Conservation (phyloP, 2,113 vertebrate genomes). For the Onychostoma macrolepis region DNA sequence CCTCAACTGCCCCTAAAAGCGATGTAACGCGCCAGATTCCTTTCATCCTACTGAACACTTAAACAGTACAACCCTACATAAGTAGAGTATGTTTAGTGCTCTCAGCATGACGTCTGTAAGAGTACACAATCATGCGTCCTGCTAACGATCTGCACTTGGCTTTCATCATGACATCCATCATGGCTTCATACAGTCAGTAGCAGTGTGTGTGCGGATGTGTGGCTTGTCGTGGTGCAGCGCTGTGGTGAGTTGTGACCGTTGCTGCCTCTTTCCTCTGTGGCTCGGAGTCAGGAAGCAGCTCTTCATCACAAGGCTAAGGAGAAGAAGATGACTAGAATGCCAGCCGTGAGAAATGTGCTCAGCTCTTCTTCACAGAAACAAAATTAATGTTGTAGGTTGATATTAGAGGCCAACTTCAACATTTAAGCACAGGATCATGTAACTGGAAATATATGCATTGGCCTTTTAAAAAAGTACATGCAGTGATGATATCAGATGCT, state of each 20-base stretch:
- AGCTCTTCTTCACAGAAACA: conserved; percentile 32
- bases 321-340: conserved; percentile 15
- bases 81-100: not conserved
- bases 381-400: not conserved
- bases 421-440: conserved; percentile 20
- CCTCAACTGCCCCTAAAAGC: not conserved
- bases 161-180: conserved; percentile 39
- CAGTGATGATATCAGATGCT: not conserved
- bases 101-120: conserved; percentile 15
- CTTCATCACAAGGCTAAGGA: conserved; percentile 37
- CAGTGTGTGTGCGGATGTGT: conserved; percentile 45
- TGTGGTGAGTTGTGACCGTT: conserved; percentile 58
- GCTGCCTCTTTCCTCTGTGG: conserved; percentile 56
- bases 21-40: not conserved
- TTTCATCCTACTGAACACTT: not conserved
- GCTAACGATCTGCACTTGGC: conserved; percentile 8
- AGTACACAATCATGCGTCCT: not conserved
- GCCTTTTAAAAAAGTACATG: not conserved
- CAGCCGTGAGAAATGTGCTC: conserved; percentile 52
- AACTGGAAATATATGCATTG: not conserved
- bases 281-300: conserved; percentile 43
- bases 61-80: not conserved
- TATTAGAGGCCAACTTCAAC: not conserved
- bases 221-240: conserved; percentile 20
- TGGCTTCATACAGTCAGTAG: conserved; percentile 20